phyloP scores from a whole-genome alignment of 2,113 vertebrate species.

The Gavialis gangeticus region DNA sequence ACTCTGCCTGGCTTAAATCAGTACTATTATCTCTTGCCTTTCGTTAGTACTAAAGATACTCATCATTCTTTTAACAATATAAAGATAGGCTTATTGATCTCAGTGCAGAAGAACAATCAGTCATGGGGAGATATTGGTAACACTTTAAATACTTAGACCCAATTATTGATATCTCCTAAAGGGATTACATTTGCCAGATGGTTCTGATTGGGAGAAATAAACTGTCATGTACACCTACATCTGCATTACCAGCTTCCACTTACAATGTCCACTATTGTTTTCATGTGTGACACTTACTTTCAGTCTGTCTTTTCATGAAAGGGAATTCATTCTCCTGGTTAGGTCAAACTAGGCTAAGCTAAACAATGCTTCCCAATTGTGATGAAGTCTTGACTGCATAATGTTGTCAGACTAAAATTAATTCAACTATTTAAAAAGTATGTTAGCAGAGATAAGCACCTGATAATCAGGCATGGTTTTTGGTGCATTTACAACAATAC shows the following conservation, averaged over 20 bases:
- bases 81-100: not conserved
- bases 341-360: not conserved
- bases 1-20: not conserved
- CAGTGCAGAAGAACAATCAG: not conserved
- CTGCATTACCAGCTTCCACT: slow-evolving; percentile 46
- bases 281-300: not conserved
- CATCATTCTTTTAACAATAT: not conserved
- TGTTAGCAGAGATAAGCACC: not conserved
- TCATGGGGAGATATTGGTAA: not conserved
- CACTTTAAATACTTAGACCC: not conserved
- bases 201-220: slow-evolving; percentile 14
- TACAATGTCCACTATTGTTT: slow-evolving; percentile 18
- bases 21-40: not conserved
- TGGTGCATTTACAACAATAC: not conserved
- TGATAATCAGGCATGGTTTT: not conserved
- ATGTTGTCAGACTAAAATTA: not conserved
- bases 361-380: not conserved
- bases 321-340: not conserved
- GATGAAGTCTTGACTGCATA: slow-evolving; percentile 1
- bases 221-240: not conserved
- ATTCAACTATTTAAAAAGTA: slow-evolving; percentile 13
- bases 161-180: slow-evolving; percentile 51
- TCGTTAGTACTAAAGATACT: not conserved
- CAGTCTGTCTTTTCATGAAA: slow-evolving; percentile 30
- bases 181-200: slow-evolving; percentile 21